A percentile compares a stretch with the other conserved stretches of the same genome.
Conservation (phyloP, 2,888 invertebrate species). For the Plebejus argus region DNA sequence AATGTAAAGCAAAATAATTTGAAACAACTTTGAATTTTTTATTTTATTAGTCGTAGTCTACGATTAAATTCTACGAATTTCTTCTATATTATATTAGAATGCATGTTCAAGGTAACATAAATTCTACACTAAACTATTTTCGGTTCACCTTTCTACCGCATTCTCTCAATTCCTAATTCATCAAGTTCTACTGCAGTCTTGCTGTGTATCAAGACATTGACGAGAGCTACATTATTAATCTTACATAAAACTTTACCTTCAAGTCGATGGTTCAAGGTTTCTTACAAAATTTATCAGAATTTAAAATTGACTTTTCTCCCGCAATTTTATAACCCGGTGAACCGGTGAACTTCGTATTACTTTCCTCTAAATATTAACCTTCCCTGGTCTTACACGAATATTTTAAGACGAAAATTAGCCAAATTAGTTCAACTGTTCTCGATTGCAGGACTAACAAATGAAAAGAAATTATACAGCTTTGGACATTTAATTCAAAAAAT, state of each 20-base stretch:
- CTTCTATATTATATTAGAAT: neutral
- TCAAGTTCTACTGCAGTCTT: conserved; percentile 16
- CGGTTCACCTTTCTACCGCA: neutral
- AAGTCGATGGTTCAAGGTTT: neutral
- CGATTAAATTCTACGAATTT: neutral
- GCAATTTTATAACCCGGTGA: neutral
- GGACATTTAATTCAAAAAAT: too few species aligned
- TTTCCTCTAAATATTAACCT: too few species aligned
- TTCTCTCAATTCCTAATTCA: conserved; percentile 16
- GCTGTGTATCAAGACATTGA: neutral
- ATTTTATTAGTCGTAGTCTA: neutral
- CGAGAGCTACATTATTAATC: conserved; percentile 1
- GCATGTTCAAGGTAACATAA: neutral
- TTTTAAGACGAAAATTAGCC: too few species aligned
- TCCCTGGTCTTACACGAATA: too few species aligned
- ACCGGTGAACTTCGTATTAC: too few species aligned
- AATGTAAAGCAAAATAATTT: neutral
- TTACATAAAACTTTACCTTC: neutral
- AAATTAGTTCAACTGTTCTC: too few species aligned
- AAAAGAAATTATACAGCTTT: too few species aligned
- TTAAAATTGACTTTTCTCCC: neutral
- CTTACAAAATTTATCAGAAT: neutral
- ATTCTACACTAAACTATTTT: neutral
- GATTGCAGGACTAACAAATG: too few species aligned
- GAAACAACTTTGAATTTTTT: too few species aligned